Evolutionary conservation across 2,888 invertebrate genomes (phyloP).

Genomic region (Lepidonotus clava): DNA sequence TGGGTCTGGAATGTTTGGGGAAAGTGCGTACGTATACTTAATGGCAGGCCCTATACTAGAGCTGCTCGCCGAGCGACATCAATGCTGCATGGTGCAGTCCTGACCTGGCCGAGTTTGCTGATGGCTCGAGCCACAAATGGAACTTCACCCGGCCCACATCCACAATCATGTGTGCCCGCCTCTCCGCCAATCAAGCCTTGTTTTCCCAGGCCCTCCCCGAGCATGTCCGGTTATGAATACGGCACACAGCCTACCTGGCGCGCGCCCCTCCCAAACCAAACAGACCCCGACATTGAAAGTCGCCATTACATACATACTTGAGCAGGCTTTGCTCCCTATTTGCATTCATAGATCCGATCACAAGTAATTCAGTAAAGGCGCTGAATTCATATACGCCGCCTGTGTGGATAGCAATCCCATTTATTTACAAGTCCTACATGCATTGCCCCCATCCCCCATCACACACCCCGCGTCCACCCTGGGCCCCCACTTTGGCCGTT

Average conservation of each 20-base stretch:
- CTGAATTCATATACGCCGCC: background rate
- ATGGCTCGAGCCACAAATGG: conserved; percentile 15
- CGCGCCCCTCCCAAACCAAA: background rate
- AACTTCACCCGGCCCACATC: conserved; percentile 15
- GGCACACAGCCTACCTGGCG: conserved; percentile 18
- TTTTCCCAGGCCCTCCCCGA: background rate
- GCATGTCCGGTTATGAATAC: background rate
- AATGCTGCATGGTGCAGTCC: conserved; percentile 25
- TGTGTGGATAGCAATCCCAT: background rate
- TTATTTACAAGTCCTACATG: conserved; percentile 1
- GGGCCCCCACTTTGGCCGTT: background rate
- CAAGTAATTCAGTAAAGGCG: conserved; percentile 19
- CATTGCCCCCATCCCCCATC: background rate
- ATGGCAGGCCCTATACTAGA: too few relatives aligned
- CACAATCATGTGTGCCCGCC: background rate
- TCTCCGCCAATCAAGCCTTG: conserved; percentile 2
- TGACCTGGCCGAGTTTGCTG: conserved; percentile 32
- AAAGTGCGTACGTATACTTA: too few relatives aligned
- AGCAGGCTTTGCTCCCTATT: too few relatives aligned
- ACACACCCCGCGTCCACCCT: background rate
- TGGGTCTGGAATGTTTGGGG: too few relatives aligned
- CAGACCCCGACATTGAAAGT: too few relatives aligned
- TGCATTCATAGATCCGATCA: conserved; percentile 31
- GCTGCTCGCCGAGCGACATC: background rate
- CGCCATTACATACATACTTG: too few relatives aligned